phyloP scores from a whole-genome alignment of 2,113 vertebrate species.

The Labeo rohita region DNA sequence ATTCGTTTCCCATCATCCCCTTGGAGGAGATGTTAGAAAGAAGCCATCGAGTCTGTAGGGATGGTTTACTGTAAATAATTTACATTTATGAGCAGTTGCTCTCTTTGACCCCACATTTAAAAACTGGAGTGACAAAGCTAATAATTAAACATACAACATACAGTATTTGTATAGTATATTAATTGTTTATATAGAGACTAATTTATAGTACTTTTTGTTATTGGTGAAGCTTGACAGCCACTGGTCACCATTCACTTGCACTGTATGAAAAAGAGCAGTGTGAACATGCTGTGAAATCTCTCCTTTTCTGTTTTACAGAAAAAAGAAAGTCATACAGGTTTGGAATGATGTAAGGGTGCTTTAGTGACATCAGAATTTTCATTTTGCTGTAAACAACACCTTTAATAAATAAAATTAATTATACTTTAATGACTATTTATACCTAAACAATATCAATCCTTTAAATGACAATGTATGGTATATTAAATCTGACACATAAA shows the following conservation, averaged over 20 bases:
- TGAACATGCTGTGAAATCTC: neutral
- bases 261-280: neutral
- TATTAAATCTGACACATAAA: neutral
- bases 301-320: neutral
- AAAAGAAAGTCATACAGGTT: neutral
- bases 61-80: neutral
- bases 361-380: neutral
- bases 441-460: no score
- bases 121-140: neutral
- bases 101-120: neutral
- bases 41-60: slow-evolving; percentile 2
- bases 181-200: neutral
- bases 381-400: neutral
- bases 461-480: neutral
- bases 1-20: slow-evolving; percentile 6
- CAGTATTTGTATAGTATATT: neutral
- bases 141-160: neutral
- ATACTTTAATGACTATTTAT: no score
- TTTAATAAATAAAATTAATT: neutral
- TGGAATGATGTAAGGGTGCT: neutral
- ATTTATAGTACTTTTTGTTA: neutral
- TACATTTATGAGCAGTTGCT: neutral
- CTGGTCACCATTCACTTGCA: neutral
- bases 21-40: slow-evolving; percentile 8
- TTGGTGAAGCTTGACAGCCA: neutral